Base-by-base conservation (phyloP, 2,113 vertebrate species). In the Leptobrachium leishanense region DNA sequence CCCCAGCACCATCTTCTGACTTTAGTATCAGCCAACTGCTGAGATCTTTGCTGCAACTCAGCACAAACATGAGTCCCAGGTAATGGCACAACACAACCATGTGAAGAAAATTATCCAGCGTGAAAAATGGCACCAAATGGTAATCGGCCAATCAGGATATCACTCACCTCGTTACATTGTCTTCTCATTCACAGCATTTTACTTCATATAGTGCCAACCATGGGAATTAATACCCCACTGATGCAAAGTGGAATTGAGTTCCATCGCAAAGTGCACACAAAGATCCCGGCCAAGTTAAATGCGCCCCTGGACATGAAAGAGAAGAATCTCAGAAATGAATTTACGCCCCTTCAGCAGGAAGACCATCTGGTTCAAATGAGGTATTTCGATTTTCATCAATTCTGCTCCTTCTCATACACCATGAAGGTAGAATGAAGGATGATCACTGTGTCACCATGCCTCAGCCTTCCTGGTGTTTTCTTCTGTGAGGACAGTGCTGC, bases 161-260 rank as follows among this genome's bases (percentile, higher is more conserved):
- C 20, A 31, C 20, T 31, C 20, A 31, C 20, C 20, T 31, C 20
- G 20, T 31, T 31, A 31, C 8, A 50, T 50, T 50, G 46, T 50
- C 46, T 50, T 50, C 8, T 50, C 46, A 5, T 0, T 86, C 88
- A 68, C 85, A 96, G 94, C 55, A 9, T 86, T 13, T 86, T 85
- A 1, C 0, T 92, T n/a, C 87, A 93, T 62, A 88, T 85, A 5
- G 91, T 92, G 2, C 88, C 88, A 75, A 90, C 91, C 9, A 92
- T 95, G 87, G 94, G 94, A 43, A 41, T 95, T 54, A 96, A 94
- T 85, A 95, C 93, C 0, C 90, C 84, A 13, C 66, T 92, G 2
- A 68, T 95, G 54, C 95, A 96, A 85, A 86, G 91, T 31, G 83
- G 84, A 69, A 13, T 95, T 77, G 82, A 93, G 68, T 84, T 90